Conservation (phyloP, 2,888 invertebrate species). For the Agrotis segetum region DNA sequence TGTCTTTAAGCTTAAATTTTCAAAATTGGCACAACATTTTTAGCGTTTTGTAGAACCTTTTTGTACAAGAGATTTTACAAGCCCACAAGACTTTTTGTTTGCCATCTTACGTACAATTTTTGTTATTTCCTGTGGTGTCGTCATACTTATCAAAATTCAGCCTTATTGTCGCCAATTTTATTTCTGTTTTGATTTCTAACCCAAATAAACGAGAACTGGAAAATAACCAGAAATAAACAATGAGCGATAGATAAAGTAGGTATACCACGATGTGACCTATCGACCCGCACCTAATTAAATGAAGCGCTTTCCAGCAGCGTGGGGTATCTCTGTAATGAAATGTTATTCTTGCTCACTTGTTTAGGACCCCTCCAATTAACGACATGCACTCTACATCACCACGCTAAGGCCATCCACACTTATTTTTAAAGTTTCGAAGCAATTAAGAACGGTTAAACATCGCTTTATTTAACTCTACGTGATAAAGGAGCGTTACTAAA, state of each 20-base stretch:
- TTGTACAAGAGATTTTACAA: too few relatives aligned
- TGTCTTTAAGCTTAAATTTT: too few relatives aligned
- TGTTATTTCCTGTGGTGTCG: too few relatives aligned
- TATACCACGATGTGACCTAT: conserved; percentile 52
- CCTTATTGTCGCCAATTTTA: neutral
- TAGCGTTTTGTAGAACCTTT: too few relatives aligned
- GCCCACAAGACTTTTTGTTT: too few relatives aligned
- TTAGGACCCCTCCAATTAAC: conserved; percentile 72
- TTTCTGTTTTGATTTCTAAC: neutral
- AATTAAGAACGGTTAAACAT: conserved; percentile 26
- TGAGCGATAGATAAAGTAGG: conserved; percentile 25
- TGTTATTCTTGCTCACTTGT: conserved; percentile 66
- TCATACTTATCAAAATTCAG: neutral
- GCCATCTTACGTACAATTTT: too few relatives aligned
- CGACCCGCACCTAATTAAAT: conserved; percentile 72
- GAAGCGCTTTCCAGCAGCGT: conserved; percentile 64
- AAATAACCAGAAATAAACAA: conserved; percentile 27
- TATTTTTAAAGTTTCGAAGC: conserved; percentile 30
- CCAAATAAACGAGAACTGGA: conserved; percentile 20
- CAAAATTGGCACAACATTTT: too few relatives aligned
- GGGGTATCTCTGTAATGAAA: conserved; percentile 70
- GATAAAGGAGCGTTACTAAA: neutral
- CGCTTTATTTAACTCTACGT: neutral
- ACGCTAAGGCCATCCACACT: conserved; percentile 21
- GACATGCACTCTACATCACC: conserved; percentile 55